These are phyloP conservation scores for Epinotia demarniana DNA, from an alignment of 2,888 invertebrate genomes.

Conservation along the genomic window DNA sequence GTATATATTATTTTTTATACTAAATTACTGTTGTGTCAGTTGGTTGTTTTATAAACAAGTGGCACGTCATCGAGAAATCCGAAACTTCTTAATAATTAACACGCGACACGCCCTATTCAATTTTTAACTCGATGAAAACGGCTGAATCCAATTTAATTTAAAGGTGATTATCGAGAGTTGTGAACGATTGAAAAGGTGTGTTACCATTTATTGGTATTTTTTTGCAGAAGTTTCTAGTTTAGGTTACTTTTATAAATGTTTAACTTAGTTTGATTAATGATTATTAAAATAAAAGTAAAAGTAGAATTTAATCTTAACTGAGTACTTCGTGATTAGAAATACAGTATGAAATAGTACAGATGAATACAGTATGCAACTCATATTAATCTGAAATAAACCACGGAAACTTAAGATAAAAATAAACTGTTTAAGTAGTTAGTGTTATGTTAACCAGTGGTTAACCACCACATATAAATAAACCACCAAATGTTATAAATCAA, in stretches of 20 bases:
- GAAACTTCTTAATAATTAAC: constrained; percentile 25
- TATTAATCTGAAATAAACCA: no score
- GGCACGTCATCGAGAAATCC: neutral
- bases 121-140: constrained; percentile 35
- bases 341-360: neutral
- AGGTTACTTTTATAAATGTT: neutral
- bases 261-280: no score
- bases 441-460: neutral
- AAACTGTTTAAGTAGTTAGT: neutral
- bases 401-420: neutral
- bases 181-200: constrained; percentile 5
- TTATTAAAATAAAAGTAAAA: no score
- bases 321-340: no score
- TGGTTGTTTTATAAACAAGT: neutral
- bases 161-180: constrained; percentile 6
- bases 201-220: neutral
- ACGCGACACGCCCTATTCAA: constrained; percentile 37
- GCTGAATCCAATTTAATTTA: constrained; percentile 19
- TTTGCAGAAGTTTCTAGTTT: neutral
- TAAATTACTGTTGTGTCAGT: neutral
- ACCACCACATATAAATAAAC: no score
- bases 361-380: neutral
- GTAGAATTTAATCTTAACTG: no score
- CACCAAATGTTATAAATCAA: neutral
- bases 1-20: neutral